Evolutionary conservation across 2,888 invertebrate species (phyloP), one percentile per base, ranked within the genome.

Genomic region (Ormyrus rosae): DNA sequence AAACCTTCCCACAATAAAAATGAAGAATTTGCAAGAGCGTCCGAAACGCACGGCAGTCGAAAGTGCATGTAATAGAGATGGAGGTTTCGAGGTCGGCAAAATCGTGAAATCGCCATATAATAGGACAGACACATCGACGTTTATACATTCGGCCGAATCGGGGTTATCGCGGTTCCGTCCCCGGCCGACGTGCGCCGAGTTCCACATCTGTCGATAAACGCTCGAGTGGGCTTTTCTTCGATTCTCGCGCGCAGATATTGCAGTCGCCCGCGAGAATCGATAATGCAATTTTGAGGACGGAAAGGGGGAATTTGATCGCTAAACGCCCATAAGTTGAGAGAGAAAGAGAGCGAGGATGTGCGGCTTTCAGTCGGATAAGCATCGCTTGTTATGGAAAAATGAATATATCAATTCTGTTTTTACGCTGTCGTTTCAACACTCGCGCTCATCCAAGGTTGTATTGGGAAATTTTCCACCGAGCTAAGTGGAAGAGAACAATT

Each of bases 51-150:
- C 34, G 34, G 10, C 10, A 13, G 56, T 70, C 60, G 71, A 71
- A 78, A 65, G 71, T 61, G 55, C 34, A 45, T 3, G 11, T 53
- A 68, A 68, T 60, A 60, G 46, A 73, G 68, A 79, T 79, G 64
- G 68, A 79, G 74, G 73, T 74, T 79, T 79, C 46, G 74, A 64
- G 74, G 74, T 69, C 74, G 53, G 51, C 56, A 34, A 48, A 60
- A 78, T 67, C 68, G 63, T 11, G 45, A 72, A 78, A 72, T 72
- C 71, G 19, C 53, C 58, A 19, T 65, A 78, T 67, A 72, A 73
- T 78, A 68, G 48, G 34, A 55, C 46, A 60, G 48, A 65, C 56
- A 55, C 34, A 64, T 61, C 55, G 50, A 56, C 48, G 56, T 70
- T 64, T 63, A 56, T 55, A 13, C 50, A 50, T 58, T 34, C 46